Conservation (phyloP, 2,113 vertebrate species). For the Eonycteris spelaea region DNA sequence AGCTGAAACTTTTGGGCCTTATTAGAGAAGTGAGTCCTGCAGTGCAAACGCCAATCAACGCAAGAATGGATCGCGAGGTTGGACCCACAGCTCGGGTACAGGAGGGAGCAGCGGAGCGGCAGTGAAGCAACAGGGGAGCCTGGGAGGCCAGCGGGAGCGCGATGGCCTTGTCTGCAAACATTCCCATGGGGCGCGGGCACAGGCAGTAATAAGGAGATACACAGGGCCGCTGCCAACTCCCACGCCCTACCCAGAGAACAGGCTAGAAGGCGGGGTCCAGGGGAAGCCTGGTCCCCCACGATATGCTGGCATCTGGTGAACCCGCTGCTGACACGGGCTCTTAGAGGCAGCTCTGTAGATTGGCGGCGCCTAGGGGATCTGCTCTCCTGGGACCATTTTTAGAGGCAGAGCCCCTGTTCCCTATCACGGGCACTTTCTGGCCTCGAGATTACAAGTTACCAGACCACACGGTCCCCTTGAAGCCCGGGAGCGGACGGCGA, state of each 20-base stretch:
- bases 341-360: background rate
- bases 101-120: background rate
- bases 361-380: background rate
- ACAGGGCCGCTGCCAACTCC: background rate
- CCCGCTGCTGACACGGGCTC: background rate
- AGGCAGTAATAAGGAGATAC: conserved; percentile 2
- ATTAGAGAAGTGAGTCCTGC: conserved; percentile 76
- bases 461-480: background rate
- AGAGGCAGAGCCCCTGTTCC: background rate
- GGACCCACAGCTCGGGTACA: conserved; percentile 13
- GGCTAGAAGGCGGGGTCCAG: background rate
- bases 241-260: background rate
- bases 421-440: background rate
- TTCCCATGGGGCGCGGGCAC: background rate
- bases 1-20: conserved; percentile 70
- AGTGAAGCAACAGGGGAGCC: conserved; percentile 12
- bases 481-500: background rate
- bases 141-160: conserved; percentile 27
- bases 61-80: conserved; percentile 18
- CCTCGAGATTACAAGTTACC: background rate
- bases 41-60: conserved; percentile 73
- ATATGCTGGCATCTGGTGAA: background rate
- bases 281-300: background rate
- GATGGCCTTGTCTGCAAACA: background rate
- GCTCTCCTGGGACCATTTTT: background rate